Evolutionary conservation across 2,797 vertebrate genomes (phyloP), one percentile per base, ranked within the genome.

Genomic region (Etheostoma nigrum): DNA sequence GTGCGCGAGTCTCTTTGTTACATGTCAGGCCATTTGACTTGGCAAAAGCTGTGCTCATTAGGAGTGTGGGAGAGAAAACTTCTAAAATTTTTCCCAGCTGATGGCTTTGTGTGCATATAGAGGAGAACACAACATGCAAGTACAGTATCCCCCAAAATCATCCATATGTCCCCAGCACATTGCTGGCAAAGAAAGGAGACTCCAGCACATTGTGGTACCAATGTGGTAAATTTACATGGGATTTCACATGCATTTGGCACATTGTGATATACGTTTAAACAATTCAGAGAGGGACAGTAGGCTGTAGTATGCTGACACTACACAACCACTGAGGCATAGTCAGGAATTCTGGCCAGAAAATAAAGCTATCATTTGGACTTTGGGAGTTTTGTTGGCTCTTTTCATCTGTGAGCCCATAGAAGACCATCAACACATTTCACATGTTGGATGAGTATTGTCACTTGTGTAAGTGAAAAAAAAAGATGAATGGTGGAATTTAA

Each of bases 21-120:
- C 92, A 94, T 91, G 93, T 86, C 89, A 88, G 87, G 93, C 86
- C 86, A 81, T 87, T 92, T 85, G 78, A 87, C 88, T 91, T 90
- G 87, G 91, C 90, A 91, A 91, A 91, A 88, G 81, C 80, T 5
- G 61, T 30, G 67, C 89, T 91, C 89, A 80, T 93, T 92, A 91
- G 75, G 83, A 86, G 83, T 86, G 91, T 83, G 89, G 86, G 88
- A 92, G 89, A 88, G 88, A 89, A 90, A 91, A 90, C 67, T 53
- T 81, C 86, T 86, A 79, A 89, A 88, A 90, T 91, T 84, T 81
- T 92, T 88, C 87, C 86, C 90, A 89, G 90, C 89, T 89, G 88
- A 91, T 64, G 78, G 62, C 75, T 84, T 40, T 42, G 76, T 83
- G 33, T 67, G 78, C 68, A 61, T 64, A 44, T 47, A 82, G 68